These are phyloP conservation scores for Diabrotica undecimpunctata DNA, from an alignment of 1,140 invertebrate genomes.

Conservation along the genomic window DNA sequence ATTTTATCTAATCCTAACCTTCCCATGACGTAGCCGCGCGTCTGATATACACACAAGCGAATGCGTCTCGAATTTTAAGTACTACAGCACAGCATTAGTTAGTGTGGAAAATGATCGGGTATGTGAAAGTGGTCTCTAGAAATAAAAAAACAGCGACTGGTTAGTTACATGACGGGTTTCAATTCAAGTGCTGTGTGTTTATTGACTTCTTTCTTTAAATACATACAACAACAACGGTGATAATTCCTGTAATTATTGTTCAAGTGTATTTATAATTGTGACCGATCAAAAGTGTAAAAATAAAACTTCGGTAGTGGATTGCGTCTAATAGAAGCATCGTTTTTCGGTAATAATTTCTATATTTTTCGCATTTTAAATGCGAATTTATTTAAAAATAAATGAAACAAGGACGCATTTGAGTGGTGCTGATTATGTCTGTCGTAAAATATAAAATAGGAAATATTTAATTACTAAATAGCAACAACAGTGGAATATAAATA, in stretches of 20 bases:
- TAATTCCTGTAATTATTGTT: no score
- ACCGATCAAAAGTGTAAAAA: neutral
- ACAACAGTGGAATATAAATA: no score
- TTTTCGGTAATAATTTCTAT: no score
- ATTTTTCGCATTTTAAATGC: no score
- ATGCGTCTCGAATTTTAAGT: neutral
- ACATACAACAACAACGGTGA: no score
- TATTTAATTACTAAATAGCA: no score
- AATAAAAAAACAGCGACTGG: neutral
- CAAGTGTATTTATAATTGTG: neutral
- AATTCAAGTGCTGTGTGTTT: neutral
- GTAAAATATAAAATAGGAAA: no score
- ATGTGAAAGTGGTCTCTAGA: neutral
- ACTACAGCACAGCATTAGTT: neutral
- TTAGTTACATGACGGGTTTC: neutral
- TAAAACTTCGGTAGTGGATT: neutral
- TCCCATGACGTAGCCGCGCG: neutral
- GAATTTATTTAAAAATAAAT: neutral
- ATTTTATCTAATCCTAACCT: slow-evolving; percentile 3
- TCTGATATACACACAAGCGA: neutral
- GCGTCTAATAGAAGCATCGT: neutral
- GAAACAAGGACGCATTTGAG: neutral
- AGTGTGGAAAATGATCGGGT: neutral
- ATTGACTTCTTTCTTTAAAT: no score
- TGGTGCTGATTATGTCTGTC: no score